Conservation (phyloP, 2,797 vertebrate species). For the Hozukius guyotensis region DNA sequence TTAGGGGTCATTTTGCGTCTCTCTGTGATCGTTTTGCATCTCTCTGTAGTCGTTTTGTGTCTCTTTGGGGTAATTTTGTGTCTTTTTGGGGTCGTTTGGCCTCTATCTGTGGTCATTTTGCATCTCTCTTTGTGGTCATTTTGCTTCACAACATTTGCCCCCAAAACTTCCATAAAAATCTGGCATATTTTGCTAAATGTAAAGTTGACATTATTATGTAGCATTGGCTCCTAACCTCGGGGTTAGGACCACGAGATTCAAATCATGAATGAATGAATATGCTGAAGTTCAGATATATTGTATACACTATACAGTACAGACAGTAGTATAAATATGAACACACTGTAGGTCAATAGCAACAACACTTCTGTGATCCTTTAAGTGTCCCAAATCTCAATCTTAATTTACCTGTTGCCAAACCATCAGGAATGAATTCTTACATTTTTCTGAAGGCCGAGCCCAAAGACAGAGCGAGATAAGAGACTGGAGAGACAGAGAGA, state of each 20-base stretch:
- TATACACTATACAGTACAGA: neutral
- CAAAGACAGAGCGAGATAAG: constrained; percentile 8
- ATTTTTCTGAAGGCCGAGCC: constrained; percentile 32
- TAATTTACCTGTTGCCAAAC: neutral
- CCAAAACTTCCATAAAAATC: too few relatives aligned
- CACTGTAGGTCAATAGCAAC: neutral
- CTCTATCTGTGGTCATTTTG: neutral
- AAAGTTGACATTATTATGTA: too few relatives aligned
- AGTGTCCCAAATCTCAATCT: neutral
- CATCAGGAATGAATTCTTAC: constrained; percentile 20
- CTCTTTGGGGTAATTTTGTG: neutral
- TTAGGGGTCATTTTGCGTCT: too few relatives aligned
- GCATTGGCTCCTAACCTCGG: rapidly evolving
- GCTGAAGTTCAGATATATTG: neutral
- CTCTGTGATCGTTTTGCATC: too few relatives aligned
- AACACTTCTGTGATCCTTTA: neutral
- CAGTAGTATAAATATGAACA: neutral
- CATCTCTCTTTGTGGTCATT: neutral
- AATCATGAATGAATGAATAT: neutral
- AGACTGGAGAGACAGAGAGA: neutral
- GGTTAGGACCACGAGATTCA: too few relatives aligned
- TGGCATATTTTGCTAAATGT: too few relatives aligned
- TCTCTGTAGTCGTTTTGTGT: neutral
- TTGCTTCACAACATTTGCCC: too few relatives aligned
- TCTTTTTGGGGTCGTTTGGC: neutral